Evolutionary conservation across 2,888 invertebrate species (phyloP), one percentile per base, ranked within the genome.

Genomic region (Andrena chrysosceles): DNA sequence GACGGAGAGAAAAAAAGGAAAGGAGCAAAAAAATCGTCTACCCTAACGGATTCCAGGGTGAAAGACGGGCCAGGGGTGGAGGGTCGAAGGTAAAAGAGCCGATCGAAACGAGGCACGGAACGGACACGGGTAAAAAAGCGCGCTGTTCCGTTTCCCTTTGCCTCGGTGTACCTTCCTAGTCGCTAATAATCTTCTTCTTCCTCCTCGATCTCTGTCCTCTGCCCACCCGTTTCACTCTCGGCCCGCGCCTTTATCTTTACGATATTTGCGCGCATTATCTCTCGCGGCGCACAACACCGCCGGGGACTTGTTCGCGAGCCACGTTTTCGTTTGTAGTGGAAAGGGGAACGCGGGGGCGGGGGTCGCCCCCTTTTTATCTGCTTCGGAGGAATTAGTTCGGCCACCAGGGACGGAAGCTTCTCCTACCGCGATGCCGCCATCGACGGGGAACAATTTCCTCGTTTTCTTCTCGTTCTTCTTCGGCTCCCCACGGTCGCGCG

Each of bases 231-330:
- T 73, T 64, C 54, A 62, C 81, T 72, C 67, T 49, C 62, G 59
- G 71, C 69, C 81, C 48, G 60, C 59, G 73, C 72, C 66, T 90
- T 93, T 93, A 93, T 93, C 93, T 94, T 93, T 94, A 94, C 89
- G 93, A 93, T 94, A 93, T 94, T 94, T 94, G 93, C 93, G 85
- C 90, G 89, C 88, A 91, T 92, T 94, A 94, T 94, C 93, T 92
- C 87, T 89, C 66, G 67, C 83, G 84, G 89, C 89, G 89, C 87
- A 92, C 42, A 42, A 42, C 90, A 91, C 88, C 77, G 81, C 89
- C 81, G 71, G 81, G 85, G 83, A 88, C 87, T 85, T 82, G 77
- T 84, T 79, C 84, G 66, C 56, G 68, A 67, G 73, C 59, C 64
- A 64, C 70, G 68, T 76, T 78, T 79, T 72, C 81, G 85, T 85